phyloP scores from a whole-genome alignment of 2,888 invertebrate genomes.

The Tridacna crocea region DNA sequence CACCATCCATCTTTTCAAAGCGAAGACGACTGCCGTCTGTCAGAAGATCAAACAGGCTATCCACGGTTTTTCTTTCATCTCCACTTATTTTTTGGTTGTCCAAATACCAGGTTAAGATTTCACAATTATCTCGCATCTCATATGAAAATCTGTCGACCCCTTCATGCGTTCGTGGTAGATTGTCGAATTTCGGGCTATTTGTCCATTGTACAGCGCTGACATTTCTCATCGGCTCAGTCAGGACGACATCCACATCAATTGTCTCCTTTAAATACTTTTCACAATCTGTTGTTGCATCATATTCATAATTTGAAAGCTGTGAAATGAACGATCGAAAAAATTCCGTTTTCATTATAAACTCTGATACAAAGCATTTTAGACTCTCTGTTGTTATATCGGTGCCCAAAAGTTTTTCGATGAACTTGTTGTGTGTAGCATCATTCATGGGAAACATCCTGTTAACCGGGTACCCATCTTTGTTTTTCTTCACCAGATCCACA shows the following conservation, averaged over 20 bases:
- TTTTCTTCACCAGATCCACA: too few species aligned
- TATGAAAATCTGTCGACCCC: not conserved
- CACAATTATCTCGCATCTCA: not conserved
- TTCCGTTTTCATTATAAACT: too few species aligned
- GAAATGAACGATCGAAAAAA: too few species aligned
- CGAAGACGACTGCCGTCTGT: not conserved
- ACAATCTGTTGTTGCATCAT: not conserved
- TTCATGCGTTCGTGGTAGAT: not conserved
- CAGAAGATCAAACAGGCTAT: not conserved
- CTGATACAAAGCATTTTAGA: too few species aligned
- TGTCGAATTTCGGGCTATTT: not conserved
- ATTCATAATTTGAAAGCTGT: too few species aligned
- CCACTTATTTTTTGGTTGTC: not conserved
- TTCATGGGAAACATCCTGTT: too few species aligned
- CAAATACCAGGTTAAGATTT: conserved; percentile 1
- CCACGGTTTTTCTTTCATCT: not conserved
- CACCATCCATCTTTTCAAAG: not conserved
- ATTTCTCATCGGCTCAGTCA: conserved; percentile 29
- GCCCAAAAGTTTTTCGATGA: too few species aligned
- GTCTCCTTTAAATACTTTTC: not conserved
- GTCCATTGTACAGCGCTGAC: conserved; percentile 26
- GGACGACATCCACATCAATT: conserved; percentile 10
- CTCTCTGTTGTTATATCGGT: too few species aligned
- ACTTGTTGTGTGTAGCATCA: too few species aligned
- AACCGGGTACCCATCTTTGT: not conserved